phyloP scores from a whole-genome alignment of 2,113 vertebrate genomes.

The Origma solitaria region DNA sequence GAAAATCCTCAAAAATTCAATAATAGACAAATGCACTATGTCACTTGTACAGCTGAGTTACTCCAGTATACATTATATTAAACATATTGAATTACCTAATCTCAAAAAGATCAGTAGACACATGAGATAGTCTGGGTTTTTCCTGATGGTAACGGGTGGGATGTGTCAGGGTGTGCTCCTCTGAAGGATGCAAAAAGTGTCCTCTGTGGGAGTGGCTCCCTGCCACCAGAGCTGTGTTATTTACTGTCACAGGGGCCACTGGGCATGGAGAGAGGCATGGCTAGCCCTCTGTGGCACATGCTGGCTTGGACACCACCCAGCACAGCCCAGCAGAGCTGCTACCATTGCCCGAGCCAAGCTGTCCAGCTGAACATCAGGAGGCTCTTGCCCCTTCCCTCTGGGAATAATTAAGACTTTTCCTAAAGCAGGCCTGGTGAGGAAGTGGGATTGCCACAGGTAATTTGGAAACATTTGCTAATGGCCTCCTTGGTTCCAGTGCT shows the following conservation, averaged over 20 bases:
- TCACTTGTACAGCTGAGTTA: neutral
- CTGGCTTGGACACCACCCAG: fast-evolving
- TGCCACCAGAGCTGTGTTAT: fast-evolving
- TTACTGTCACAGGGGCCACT: neutral
- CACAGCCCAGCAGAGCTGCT: neutral
- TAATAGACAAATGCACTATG: neutral
- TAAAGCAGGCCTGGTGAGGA: neutral
- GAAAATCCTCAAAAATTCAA: neutral
- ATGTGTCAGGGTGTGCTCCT: neutral
- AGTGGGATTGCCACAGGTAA: neutral
- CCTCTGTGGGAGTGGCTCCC: neutral
- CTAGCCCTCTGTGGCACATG: fast-evolving
- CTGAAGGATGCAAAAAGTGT: neutral
- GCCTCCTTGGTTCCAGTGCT: neutral
- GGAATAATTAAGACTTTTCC: slow-evolving; percentile 9
- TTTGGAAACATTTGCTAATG: slow-evolving; percentile 24
- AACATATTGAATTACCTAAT: neutral
- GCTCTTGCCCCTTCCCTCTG: neutral
- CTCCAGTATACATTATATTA: neutral
- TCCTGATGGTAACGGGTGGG: neutral
- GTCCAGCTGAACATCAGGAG: neutral
- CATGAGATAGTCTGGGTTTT: fast-evolving
- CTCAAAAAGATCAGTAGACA: neutral
- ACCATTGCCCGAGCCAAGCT: neutral
- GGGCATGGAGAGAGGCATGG: neutral